Base-by-base conservation (phyloP, 1,140 invertebrate genomes). In the Sinella curviseta region DNA sequence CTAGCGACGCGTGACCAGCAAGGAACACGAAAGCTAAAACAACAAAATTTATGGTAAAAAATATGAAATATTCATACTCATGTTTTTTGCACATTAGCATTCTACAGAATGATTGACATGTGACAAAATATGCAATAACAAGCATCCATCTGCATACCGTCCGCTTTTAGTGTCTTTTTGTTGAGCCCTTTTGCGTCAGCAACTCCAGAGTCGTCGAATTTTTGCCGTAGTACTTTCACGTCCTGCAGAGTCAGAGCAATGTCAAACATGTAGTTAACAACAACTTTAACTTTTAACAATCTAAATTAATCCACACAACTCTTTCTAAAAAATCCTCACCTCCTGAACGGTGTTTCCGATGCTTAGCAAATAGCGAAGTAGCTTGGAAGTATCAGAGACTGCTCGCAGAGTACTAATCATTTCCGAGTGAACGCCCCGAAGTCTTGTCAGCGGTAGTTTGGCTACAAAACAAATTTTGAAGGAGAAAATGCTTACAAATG, bases 301-400 rank as follows among this genome's bases (percentile, higher is more conserved):
- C n/a, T n/a, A n/a, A n/a, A n/a, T n/a, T n/a, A n/a, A n/a, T n/a
- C n/a, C n/a, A n/a, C 24, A 14, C 55, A 24, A 60, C 14, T 60
- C 4, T 8, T 31, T 33, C 30, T 60, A 8, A 75, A 28, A 3
- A 33, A 24, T 28, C 8, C n/a, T n/a, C 48, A 80, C 79, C 39
- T 80, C 39, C 36, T 82, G 55, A 1, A 78, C 78, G 24, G 81
- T 82, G 39, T 78, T 80, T n/a, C 81, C 39, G 36, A 82, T 28
- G 20, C 76, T 82, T 8, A 82, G 70, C 55, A 82, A 70, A 54
- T 82, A 80, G 35, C 74, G 76, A 75, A 78, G 57, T 76, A 78
- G 81, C 55, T 82, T 82, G 26, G 73, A 35, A 16, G 54, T 55
- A 30, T 82, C 75, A 16, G 16, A 24, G 16, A 82, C 79, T 2